Evolutionary conservation across 2,113 vertebrate genomes (phyloP).

Genomic region (Percopsis transmontana): DNA sequence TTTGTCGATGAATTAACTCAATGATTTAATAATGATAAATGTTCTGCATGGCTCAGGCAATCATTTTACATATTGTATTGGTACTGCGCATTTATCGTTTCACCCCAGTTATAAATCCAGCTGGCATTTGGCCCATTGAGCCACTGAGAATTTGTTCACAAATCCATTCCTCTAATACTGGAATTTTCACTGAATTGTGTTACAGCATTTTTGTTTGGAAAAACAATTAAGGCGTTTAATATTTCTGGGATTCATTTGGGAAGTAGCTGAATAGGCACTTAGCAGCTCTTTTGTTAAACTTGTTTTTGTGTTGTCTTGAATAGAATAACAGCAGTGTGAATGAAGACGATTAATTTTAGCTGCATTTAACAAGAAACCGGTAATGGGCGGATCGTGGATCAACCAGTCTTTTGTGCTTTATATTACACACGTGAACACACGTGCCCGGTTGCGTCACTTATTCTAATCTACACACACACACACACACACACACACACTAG

Average conservation of each 20-base stretch:
- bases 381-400: neutral
- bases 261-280: slow-evolving; percentile 6
- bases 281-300: neutral
- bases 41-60: slow-evolving; percentile 5
- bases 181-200: slow-evolving; percentile 2
- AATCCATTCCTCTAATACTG: slow-evolving; percentile 11
- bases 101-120: slow-evolving; percentile 2
- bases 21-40: neutral
- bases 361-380: neutral
- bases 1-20: slow-evolving; percentile 10
- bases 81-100: neutral
- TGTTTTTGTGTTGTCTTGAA: neutral
- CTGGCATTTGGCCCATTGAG: slow-evolving; percentile 2
- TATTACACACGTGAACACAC: neutral
- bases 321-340: neutral
- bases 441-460: neutral
- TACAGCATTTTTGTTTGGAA: neutral
- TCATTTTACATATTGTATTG: slow-evolving; percentile 20
- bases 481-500: neutral
- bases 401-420: slow-evolving; percentile 1
- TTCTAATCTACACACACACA: neutral
- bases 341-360: neutral
- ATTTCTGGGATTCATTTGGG: neutral
- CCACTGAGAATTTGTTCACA: neutral
- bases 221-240: slow-evolving; percentile 3